Base-by-base conservation (phyloP, 1,140 invertebrate genomes). In the Eupeodes corollae region DNA sequence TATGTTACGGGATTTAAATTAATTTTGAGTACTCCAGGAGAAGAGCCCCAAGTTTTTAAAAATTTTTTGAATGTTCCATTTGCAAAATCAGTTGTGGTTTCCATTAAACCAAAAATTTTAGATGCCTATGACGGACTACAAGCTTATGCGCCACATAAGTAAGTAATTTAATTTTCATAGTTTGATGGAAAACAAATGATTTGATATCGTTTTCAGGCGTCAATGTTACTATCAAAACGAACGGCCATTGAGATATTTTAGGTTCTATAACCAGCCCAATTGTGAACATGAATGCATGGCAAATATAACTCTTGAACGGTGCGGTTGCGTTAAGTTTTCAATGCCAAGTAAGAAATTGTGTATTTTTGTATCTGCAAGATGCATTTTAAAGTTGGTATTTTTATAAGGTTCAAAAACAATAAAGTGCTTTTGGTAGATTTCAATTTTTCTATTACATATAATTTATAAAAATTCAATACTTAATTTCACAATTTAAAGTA, bases 1-100 rank as follows among this genome's bases (percentile, higher is more conserved):
- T 77, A 80, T 1, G 79, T 82, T 9, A 79, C 81, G 68, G 80
- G 81, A n/a, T 83, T 79, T 56, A 82, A 82, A 71, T 73, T 82
- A 26, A 26, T 74, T 31, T 49, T 79, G 8, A 75, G 78, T 52
- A 73, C 73, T 46, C 78, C 78, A 2, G 73, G 72, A 1, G 77
- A 78, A 52, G 59, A 76, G 12, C 75, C 78, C 3, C 68, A 72
- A 46, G 69, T 77, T 3, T 60, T 71, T 0, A 70, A 72, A 19
- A 71, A 78, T 52, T 78, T 72, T 53, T 74, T 78, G 51, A 62
- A 74, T 35, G 67, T 73, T 39, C 75, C 76, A 10, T 61, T 77
- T 19, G 68, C 73, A 52, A 69, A 75, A 54, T 74, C 78, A 55
- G 66, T 76, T 6, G 61, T 76, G 2, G 71, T 77, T 2, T 68